Evolutionary conservation across 2,888 invertebrate genomes (phyloP).

Genomic region (Acanthococcus lagerstroemiae): DNA sequence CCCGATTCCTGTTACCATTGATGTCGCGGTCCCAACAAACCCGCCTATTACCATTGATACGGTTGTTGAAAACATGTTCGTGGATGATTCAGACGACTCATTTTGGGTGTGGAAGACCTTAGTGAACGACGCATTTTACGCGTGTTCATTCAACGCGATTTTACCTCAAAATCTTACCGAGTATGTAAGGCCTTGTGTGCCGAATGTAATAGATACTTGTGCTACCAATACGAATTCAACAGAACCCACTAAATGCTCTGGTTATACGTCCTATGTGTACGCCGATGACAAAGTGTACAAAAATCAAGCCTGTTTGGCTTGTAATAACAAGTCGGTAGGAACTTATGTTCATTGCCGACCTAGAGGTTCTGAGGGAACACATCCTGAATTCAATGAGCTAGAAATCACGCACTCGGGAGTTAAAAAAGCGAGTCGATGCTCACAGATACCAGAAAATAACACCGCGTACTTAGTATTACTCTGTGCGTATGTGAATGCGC

Average conservation of each 20-base stretch:
- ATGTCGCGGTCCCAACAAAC: too few species aligned
- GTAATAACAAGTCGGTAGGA: constrained; percentile 41
- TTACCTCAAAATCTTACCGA: neutral
- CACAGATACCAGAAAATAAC: neutral
- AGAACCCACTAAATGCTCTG: constrained; percentile 41
- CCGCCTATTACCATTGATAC: neutral
- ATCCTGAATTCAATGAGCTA: neutral
- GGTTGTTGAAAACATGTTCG: too few species aligned
- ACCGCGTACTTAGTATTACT: neutral
- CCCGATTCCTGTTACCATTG: too few species aligned
- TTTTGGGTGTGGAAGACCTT: neutral
- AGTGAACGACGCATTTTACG: neutral
- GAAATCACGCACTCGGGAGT: neutral
- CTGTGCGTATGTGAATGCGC: neutral
- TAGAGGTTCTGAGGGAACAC: neutral
- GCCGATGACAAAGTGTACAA: constrained; percentile 41
- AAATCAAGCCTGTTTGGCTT: constrained; percentile 45
- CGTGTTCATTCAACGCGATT: neutral
- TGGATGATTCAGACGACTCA: too few species aligned
- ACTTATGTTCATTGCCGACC: neutral
- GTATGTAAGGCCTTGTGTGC: constrained; percentile 40
- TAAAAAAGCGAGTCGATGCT: neutral
- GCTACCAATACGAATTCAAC: constrained; percentile 40
- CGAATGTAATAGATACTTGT: constrained; percentile 40
- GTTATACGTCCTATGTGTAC: constrained; percentile 44